Percentiles rank a stretch among this genome's conserved stretches.
These are phyloP conservation scores for Brachypteracias leptosomus DNA, from an alignment of 2,113 vertebrate species.

Conservation along the genomic window DNA sequence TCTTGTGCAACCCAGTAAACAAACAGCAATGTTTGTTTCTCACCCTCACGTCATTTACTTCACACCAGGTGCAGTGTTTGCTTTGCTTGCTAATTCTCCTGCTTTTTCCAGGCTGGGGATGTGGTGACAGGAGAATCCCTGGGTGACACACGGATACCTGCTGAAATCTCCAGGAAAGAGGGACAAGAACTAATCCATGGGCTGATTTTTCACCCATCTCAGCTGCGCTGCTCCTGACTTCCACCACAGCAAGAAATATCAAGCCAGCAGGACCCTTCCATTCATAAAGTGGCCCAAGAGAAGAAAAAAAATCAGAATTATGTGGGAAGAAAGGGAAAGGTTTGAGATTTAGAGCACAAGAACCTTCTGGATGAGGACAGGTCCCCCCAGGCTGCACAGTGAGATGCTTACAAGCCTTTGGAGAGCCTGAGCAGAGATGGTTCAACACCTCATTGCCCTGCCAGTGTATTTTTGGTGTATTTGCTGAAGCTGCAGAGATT, in stretches of 20 bases:
- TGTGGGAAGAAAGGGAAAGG: neutral
- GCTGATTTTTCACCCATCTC: neutral
- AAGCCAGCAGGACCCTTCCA: too few species aligned
- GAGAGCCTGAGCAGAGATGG: neutral
- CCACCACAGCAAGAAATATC: neutral
- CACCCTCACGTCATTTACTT: neutral
- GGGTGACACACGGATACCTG: neutral
- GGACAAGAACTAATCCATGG: neutral
- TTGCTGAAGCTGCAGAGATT: neutral
- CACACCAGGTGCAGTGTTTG: neutral
- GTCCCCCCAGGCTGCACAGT: rapidly evolving
- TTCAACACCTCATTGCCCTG: neutral
- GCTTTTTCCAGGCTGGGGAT: neutral
- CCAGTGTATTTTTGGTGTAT: rapidly evolving
- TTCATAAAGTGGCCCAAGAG: neutral
- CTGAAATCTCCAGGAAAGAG: neutral
- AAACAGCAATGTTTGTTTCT: neutral
- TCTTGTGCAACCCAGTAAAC: neutral
- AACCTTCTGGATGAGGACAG: neutral
- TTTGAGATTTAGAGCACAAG: neutral
- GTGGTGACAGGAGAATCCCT: neutral
- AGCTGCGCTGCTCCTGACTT: neutral
- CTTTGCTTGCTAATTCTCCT: neutral
- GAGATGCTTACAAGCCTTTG: neutral
- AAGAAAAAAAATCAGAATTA: neutral